Conservation (phyloP, 2,797 vertebrate genomes). For the Arvicola amphibius region DNA sequence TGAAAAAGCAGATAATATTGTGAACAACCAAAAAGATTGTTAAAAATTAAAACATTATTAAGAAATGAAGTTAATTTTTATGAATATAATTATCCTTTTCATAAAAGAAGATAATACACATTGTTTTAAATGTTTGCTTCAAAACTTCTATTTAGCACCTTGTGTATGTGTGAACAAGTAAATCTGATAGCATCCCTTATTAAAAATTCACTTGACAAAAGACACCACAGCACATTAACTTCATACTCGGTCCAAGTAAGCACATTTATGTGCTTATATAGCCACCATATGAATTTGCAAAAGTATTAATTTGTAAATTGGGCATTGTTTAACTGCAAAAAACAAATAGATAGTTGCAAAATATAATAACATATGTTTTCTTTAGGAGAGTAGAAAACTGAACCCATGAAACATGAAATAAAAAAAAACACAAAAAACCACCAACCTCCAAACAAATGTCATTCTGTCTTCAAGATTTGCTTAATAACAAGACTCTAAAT, state of each 20-base stretch:
- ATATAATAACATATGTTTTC: slow-evolving; percentile 63
- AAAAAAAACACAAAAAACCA: neutral
- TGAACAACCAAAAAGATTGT: neutral
- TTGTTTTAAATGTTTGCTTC: slow-evolving; percentile 33
- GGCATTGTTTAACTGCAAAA: slow-evolving; percentile 65
- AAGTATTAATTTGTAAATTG: slow-evolving; percentile 66
- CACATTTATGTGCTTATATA: slow-evolving; percentile 58
- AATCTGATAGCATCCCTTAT: slow-evolving; percentile 29
- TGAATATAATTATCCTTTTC: slow-evolving; percentile 29
- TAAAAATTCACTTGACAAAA: slow-evolving; percentile 64
- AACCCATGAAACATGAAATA: slow-evolving; percentile 61
- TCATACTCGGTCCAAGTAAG: slow-evolving; percentile 24
- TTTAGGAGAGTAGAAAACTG: slow-evolving; percentile 59
- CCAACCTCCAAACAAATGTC: slow-evolving; percentile 40
- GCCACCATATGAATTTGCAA: slow-evolving; percentile 24
- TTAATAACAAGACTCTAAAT: slow-evolving; percentile 54
- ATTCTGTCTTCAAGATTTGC: slow-evolving; percentile 56
- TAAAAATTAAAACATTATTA: slow-evolving; percentile 13
- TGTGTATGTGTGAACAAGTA: slow-evolving; percentile 37
- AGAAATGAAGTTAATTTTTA: slow-evolving; percentile 61
- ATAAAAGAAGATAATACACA: neutral
- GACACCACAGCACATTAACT: slow-evolving; percentile 58
- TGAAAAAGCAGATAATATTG: slow-evolving; percentile 27
- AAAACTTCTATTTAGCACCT: slow-evolving; percentile 67
- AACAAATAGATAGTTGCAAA: slow-evolving; percentile 62